Base-by-base conservation (phyloP, 2,888 invertebrate species). In the Drosophila cracens region DNA sequence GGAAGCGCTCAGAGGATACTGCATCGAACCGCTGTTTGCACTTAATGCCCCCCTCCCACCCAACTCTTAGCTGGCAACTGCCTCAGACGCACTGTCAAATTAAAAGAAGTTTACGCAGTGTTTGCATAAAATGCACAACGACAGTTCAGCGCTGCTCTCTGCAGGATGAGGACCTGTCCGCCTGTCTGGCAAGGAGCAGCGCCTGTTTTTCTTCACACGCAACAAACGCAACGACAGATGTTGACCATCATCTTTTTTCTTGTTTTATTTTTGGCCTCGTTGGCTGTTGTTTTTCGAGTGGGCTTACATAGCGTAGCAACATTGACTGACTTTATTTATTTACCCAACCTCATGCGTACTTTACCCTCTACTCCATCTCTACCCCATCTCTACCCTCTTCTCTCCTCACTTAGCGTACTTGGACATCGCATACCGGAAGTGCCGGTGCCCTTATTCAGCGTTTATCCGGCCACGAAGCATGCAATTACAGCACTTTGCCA, bases 391-490 rank as follows among this genome's bases (percentile, higher is more conserved):
- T 10, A 0, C 34, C 38, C 52, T 29, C 51, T 21, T 16, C 4
- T 25, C 46, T 8, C 25, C 10, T 21, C 43, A 16, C 25, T 58
- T 74, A 93, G 94, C 76, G 89, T 94, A 58, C 92, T 94, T 33
- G 94, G 93, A 38, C 94, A 94, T 83, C 92, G 93, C 62, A 93
- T 94, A 69, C 94, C 94, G 58, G 92, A 93, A 48, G 91, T 94
- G 69, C 94, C 94, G 51, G 93, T 93, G 62, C 94, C 94, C 52
- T 92, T 93, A 67, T 94, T 94, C 87, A 93, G 93, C 78, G 93
- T 95, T 87, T 95, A 95, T 92, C 93, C 94, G 60, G 94, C 94
- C 40, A 94, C 95, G 40, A 95, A 95, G 87, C 94, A 93, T 90
- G 94, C 95, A 51, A 93, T 95, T 48, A 94, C 94, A 21, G 94